Conservation (phyloP, 2,888 invertebrate species). For the Caenorhabditis sulstoni region DNA sequence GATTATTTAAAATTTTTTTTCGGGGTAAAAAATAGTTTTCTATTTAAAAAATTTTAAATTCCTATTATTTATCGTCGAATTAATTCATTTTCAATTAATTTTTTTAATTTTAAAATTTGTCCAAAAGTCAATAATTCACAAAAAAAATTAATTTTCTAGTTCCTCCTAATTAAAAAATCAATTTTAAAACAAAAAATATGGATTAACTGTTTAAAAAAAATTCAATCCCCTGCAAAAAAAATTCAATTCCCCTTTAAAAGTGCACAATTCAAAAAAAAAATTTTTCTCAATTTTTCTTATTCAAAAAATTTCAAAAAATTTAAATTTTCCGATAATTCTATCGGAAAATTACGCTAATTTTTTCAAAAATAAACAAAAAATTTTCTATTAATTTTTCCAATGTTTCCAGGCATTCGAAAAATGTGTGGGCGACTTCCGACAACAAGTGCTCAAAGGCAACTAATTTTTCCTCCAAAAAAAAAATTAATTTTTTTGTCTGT, state of each 20-base stretch:
- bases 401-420: conserved; percentile 66
- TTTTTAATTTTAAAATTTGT: too few species aligned
- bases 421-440: conserved; percentile 74
- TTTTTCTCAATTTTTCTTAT: neutral
- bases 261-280: too few species aligned
- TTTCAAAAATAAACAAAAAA: neutral
- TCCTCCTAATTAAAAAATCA: too few species aligned
- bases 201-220: too few species aligned
- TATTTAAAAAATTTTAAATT: neutral
- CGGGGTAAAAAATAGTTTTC: neutral
- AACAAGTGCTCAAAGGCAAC: conserved; percentile 73
- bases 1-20: neutral
- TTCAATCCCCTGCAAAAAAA: too few species aligned
- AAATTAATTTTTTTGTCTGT: neutral
- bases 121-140: too few species aligned
- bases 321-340: neutral
- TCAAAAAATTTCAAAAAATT: neutral
- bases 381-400: neutral
- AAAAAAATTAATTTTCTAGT: too few species aligned
- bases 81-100: too few species aligned
- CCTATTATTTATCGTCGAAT: too few species aligned
- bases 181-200: too few species aligned
- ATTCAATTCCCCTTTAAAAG: too few species aligned
- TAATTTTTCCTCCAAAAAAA: conserved; percentile 29
- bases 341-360: neutral